Percentiles rank a stretch among this genome's conserved stretches.
These are phyloP conservation scores for Elymnias hypermnestra DNA, from an alignment of 1,140 invertebrate genomes.

Conservation along the genomic window DNA sequence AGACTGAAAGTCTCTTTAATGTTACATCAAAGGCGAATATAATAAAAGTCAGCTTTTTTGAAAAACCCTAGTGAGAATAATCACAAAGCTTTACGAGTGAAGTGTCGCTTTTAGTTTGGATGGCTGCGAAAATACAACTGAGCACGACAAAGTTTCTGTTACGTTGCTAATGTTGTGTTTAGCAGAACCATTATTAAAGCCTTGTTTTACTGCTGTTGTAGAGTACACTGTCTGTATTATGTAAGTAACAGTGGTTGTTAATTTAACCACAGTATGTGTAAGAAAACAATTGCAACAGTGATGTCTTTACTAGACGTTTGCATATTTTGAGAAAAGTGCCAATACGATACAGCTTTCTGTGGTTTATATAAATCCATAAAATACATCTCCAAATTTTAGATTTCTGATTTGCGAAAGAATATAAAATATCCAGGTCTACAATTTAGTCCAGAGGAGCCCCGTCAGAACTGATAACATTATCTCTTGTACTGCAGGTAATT, in stretches of 20 bases:
- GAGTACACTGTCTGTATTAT: background rate
- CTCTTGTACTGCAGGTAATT: too few species aligned
- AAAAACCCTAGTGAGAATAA: slow-evolving; percentile 2
- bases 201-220: background rate
- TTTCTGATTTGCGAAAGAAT: too few species aligned
- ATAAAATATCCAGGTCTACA: too few species aligned
- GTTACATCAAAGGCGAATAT: background rate
- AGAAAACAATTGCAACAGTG: background rate
- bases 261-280: background rate
- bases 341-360: too few species aligned
- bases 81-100: slow-evolving; percentile 10
- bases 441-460: too few species aligned
- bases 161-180: background rate
- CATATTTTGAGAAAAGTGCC: too few species aligned
- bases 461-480: too few species aligned
- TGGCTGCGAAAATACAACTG: slow-evolving; percentile 1
- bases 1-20: background rate
- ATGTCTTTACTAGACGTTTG: background rate
- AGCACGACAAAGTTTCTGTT: background rate
- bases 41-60: slow-evolving; percentile 3
- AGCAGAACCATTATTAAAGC: slow-evolving; percentile 4
- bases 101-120: slow-evolving; percentile 7
- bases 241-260: too few species aligned
- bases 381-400: too few species aligned
- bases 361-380: too few species aligned